Evolutionary conservation across 2,797 vertebrate genomes (phyloP).

Genomic region (Trachops cirrhosus): DNA sequence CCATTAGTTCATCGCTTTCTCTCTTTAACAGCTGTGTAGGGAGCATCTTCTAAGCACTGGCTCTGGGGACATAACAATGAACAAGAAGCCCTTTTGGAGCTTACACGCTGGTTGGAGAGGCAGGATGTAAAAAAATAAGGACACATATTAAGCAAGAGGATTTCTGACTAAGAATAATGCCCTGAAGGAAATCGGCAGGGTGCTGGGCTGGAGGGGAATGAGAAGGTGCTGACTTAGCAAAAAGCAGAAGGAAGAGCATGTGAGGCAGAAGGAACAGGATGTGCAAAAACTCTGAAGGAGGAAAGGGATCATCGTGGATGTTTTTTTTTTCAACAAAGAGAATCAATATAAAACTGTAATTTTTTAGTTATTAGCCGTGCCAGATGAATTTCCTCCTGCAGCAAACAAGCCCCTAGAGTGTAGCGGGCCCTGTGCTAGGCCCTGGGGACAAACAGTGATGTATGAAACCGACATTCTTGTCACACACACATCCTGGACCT

Average conservation of each 20-base stretch:
- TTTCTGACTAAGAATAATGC: neutral
- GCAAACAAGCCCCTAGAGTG: neutral
- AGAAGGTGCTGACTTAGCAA: neutral
- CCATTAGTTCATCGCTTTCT: neutral
- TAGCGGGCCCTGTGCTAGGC: neutral
- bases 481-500: conserved; percentile 16
- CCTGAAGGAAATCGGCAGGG: neutral
- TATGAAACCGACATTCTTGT: conserved; percentile 52
- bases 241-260: neutral
- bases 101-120: neutral
- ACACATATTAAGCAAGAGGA: neutral
- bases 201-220: neutral
- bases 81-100: neutral
- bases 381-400: conserved; percentile 39
- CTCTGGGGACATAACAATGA: neutral
- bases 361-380: conserved; percentile 17
- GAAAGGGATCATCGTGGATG: neutral
- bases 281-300: neutral
- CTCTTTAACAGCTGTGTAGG: neutral
- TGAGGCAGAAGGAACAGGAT: neutral
- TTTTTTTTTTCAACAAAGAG: neutral
- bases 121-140: neutral
- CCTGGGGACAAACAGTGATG: conserved; percentile 4
- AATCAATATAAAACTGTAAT: conserved; percentile 1
- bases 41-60: neutral